Percentiles rank a stretch among this genome's conserved stretches.
These are phyloP conservation scores for Protobothrops mucrosquamatus DNA, from an alignment of 2,113 vertebrate genomes.

Conservation along the genomic window DNA sequence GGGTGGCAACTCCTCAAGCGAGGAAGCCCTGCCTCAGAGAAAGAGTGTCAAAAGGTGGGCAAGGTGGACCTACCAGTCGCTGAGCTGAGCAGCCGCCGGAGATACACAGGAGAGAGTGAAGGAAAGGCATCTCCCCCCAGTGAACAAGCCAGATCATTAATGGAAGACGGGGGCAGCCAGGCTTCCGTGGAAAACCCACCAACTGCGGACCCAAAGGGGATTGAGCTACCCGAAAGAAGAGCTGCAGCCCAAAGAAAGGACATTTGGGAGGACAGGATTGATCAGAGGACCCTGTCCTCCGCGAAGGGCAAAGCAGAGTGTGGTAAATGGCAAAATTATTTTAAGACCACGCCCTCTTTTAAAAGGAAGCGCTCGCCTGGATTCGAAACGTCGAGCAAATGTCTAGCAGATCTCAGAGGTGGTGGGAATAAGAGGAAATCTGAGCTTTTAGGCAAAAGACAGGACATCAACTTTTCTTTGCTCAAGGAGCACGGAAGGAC, in stretches of 20 bases:
- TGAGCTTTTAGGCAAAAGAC: slow-evolving; percentile 47
- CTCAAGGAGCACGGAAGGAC: slow-evolving; percentile 1
- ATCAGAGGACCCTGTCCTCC: neutral
- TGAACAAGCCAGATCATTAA: slow-evolving; percentile 15
- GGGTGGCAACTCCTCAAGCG: neutral
- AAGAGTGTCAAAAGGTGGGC: slow-evolving; percentile 66
- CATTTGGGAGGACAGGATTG: neutral
- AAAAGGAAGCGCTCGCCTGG: slow-evolving; percentile 46
- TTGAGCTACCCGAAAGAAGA: slow-evolving; percentile 26
- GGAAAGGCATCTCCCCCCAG: slow-evolving; percentile 22
- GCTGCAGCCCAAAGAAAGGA: slow-evolving; percentile 3
- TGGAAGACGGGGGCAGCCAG: slow-evolving; percentile 4
- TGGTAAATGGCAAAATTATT: slow-evolving; percentile 11
- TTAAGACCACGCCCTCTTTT: neutral
- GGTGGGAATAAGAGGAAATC: slow-evolving; percentile 49
- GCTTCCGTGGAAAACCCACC: slow-evolving; percentile 43
- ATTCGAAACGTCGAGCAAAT: slow-evolving; percentile 35
- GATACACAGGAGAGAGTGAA: slow-evolving; percentile 28
- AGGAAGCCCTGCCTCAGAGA: slow-evolving; percentile 33
- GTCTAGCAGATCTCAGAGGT: slow-evolving; percentile 44
- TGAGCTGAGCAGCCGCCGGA: slow-evolving; percentile 20
- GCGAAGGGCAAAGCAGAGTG: neutral
- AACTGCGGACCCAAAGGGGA: neutral
- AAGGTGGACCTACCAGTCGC: slow-evolving; percentile 26
- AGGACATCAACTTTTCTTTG: slow-evolving; percentile 26